These are phyloP conservation scores for Caenorhabditis macrosperma DNA, from an alignment of 2,888 invertebrate species.

Conservation along the genomic window DNA sequence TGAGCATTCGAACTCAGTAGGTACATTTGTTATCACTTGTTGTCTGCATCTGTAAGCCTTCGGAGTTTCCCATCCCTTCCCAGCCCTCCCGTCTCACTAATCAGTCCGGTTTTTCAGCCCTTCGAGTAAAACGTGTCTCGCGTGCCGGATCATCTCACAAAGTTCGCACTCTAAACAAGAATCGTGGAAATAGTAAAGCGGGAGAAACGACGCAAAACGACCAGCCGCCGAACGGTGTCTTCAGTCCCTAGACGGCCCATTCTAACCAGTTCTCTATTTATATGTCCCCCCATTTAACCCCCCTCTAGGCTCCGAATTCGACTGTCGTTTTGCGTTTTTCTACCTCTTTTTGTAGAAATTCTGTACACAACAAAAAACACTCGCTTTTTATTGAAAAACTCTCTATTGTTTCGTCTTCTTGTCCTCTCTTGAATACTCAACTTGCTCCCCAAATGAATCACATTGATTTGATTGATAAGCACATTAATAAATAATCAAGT, in stretches of 20 bases:
- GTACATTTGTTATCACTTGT: slow-evolving; percentile 55
- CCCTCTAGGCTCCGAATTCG: slow-evolving; percentile 48
- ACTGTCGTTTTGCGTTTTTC: slow-evolving; percentile 49
- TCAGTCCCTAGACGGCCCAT: slow-evolving; percentile 40
- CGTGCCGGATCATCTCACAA: slow-evolving; percentile 70
- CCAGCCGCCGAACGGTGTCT: slow-evolving; percentile 38
- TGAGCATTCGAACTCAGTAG: slow-evolving; percentile 60
- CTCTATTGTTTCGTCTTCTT: slow-evolving; percentile 1
- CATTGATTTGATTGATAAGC: slow-evolving; percentile 42
- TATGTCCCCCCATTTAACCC: slow-evolving; percentile 14
- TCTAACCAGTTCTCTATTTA: slow-evolving; percentile 3
- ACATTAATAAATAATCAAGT: slow-evolving; percentile 12
- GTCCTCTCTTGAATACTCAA: neutral
- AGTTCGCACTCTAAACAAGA: slow-evolving; percentile 65
- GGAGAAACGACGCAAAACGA: slow-evolving; percentile 59
- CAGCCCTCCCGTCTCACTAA: neutral
- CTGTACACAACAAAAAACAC: slow-evolving; percentile 16
- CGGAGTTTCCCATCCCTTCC: neutral
- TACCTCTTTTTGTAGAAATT: slow-evolving; percentile 55
- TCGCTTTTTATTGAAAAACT: neutral
- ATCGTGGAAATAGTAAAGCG: slow-evolving; percentile 70
- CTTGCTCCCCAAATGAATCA: slow-evolving; percentile 16
- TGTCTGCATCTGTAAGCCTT: neutral
- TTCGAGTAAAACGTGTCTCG: slow-evolving; percentile 69
- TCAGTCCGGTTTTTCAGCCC: slow-evolving; percentile 47